A percentile compares a stretch with the other conserved stretches of the same genome.
These are phyloP conservation scores for Atractosteus spatula DNA, from an alignment of 2,113 vertebrate genomes.

Conservation along the genomic window DNA sequence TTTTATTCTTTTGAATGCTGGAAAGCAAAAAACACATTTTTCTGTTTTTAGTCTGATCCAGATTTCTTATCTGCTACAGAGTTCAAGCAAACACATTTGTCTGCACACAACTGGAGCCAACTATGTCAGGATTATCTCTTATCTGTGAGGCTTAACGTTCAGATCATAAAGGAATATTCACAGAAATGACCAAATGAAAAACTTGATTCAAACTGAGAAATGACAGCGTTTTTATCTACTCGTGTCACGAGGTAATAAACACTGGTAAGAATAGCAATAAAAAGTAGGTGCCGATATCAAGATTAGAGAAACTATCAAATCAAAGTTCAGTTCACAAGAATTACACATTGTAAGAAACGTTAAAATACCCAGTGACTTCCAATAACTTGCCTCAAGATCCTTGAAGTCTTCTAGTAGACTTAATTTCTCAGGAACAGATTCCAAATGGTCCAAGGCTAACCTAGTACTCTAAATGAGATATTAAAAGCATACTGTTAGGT, in stretches of 20 bases:
- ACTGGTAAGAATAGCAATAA: not conserved
- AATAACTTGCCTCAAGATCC: conserved; percentile 70
- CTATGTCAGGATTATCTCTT: not conserved
- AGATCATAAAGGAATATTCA: not conserved
- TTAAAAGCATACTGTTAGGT: not conserved
- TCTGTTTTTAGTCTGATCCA: not conserved
- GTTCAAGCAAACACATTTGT: conserved; percentile 14
- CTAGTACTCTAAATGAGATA: conserved; percentile 73
- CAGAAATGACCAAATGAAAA: no score
- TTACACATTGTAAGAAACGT: not conserved
- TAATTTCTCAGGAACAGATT: conserved; percentile 84
- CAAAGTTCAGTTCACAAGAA: not conserved
- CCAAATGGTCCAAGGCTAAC: conserved; percentile 81
- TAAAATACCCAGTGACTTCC: not conserved
- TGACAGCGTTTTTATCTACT: no score
- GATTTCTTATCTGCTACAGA: conserved; percentile 4
- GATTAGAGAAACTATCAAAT: not conserved
- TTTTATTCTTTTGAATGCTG: no score
- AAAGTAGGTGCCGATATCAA: not conserved
- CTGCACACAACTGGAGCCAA: conserved; percentile 5
- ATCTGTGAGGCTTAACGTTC: not conserved
- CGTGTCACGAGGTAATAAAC: not conserved
- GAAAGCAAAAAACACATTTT: not conserved
- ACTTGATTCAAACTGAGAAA: no score
- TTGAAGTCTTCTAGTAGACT: conserved; percentile 79